phyloP scores from a whole-genome alignment of 2,888 invertebrate genomes.

The Rosalia funebris region DNA sequence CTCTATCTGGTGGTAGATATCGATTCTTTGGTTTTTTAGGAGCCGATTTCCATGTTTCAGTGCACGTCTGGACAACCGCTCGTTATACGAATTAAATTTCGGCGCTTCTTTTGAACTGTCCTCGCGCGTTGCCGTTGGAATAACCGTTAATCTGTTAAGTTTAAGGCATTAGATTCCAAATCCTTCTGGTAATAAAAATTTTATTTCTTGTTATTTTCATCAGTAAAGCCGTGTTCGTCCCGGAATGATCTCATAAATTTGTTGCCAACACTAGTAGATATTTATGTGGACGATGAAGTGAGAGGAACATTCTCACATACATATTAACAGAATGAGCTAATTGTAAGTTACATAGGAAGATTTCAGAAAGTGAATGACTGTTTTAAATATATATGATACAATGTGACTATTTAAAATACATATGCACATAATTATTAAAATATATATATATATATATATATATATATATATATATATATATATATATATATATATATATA shows the following conservation, averaged over 20 bases:
- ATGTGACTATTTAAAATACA: too few relatives aligned
- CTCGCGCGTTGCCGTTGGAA: constrained; percentile 6
- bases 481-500: too few relatives aligned
- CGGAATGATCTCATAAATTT: not conserved
- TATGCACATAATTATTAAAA: too few relatives aligned
- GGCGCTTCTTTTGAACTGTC: constrained; percentile 13
- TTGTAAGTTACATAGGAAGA: too few relatives aligned
- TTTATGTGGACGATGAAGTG: too few relatives aligned
- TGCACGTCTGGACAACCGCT: constrained; percentile 2
- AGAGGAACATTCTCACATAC: too few relatives aligned
- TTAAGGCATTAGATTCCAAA: not conserved
- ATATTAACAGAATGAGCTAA: too few relatives aligned
- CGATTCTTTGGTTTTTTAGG: constrained; percentile 21
- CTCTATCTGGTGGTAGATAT: constrained; percentile 23
- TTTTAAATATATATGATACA: too few relatives aligned
- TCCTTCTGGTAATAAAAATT: constrained; percentile 4
- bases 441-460: too few relatives aligned
- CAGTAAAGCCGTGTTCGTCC: not conserved
- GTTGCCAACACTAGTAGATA: not conserved
- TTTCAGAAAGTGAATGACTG: too few relatives aligned
- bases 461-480: too few relatives aligned
- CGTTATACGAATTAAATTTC: constrained; percentile 18
- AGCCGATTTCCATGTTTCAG: constrained; percentile 5
- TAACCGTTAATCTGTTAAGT: constrained; percentile 15
- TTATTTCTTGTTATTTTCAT: not conserved